These are phyloP conservation scores for Isotomurus palustris DNA, from an alignment of 2,888 invertebrate species.

Conservation along the genomic window DNA sequence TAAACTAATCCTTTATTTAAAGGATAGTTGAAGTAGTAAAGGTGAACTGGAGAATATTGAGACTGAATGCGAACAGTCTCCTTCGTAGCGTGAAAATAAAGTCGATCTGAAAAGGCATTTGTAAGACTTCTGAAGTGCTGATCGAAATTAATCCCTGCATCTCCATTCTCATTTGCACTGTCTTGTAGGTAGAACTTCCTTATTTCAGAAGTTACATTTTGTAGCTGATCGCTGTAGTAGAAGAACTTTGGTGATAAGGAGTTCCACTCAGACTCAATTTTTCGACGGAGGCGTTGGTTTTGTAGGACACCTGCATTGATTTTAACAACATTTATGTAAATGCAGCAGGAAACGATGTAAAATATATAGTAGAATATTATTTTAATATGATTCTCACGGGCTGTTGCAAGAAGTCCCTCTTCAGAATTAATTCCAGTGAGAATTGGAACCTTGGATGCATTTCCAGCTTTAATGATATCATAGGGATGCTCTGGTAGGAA, in stretches of 20 bases:
- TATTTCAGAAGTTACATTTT: constrained; percentile 17
- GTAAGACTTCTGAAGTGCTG: constrained; percentile 32
- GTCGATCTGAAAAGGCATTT: constrained; percentile 36
- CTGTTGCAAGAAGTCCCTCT: constrained; percentile 40
- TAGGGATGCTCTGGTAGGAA: constrained; percentile 41
- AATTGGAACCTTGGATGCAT: constrained; percentile 29
- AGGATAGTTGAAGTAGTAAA: constrained; percentile 38
- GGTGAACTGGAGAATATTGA: constrained; percentile 27
- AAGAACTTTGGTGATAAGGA: constrained; percentile 30
- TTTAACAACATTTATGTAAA: too few species aligned
- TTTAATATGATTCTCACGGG: constrained; percentile 21
- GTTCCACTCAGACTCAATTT: constrained; percentile 28
- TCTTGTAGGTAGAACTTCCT: constrained; percentile 21
- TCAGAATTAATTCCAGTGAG: constrained; percentile 35
- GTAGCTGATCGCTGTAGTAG: constrained; percentile 6
- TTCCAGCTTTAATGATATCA: constrained; percentile 31
- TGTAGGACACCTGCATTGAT: constrained; percentile 26
- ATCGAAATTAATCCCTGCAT: constrained; percentile 8
- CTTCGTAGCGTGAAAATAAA: constrained; percentile 36
- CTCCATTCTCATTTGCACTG: too few species aligned
- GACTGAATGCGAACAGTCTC: constrained; percentile 34
- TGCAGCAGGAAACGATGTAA: too few species aligned
- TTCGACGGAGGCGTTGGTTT: constrained; percentile 14
- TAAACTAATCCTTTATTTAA: constrained; percentile 26
- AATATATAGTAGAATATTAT: neutral